phyloP scores from a whole-genome alignment of 2,797 vertebrate species.

The Sylvilagus floridanus region DNA sequence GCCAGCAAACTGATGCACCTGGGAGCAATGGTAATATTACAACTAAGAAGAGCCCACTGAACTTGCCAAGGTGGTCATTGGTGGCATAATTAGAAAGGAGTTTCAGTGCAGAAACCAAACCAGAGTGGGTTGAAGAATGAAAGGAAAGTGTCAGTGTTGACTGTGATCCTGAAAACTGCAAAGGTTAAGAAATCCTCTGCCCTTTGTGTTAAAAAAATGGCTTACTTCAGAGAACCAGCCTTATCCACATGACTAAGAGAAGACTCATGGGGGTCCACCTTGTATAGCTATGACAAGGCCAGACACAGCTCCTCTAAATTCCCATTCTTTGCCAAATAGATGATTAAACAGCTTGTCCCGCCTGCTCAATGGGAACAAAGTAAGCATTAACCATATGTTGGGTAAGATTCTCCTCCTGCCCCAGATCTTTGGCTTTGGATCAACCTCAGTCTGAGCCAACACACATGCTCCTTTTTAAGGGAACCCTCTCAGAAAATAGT shows the following conservation, averaged over 20 bases:
- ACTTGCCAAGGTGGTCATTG: neutral
- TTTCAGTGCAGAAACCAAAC: neutral
- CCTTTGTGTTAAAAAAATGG: neutral
- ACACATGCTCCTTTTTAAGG: neutral
- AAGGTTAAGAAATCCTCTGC: neutral
- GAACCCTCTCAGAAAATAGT: neutral
- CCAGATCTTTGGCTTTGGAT: neutral
- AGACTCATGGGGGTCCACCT: neutral
- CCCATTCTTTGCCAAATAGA: neutral
- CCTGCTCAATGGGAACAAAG: neutral
- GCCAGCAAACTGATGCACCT: neutral
- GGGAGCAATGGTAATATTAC: neutral
- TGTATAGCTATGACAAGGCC: neutral
- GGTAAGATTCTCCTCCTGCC: neutral
- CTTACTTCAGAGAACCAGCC: neutral
- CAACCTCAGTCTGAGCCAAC: neutral
- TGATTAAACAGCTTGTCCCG: neutral
- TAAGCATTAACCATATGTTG: neutral
- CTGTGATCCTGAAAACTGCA: neutral
- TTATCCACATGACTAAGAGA: neutral
- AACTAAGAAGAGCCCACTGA: neutral
- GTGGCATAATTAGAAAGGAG: neutral
- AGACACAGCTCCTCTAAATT: neutral
- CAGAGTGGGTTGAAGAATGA: neutral
- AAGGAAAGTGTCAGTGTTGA: neutral